phyloP scores from a whole-genome alignment of 2,888 invertebrate genomes.

The Netelia fuscicornis region DNA sequence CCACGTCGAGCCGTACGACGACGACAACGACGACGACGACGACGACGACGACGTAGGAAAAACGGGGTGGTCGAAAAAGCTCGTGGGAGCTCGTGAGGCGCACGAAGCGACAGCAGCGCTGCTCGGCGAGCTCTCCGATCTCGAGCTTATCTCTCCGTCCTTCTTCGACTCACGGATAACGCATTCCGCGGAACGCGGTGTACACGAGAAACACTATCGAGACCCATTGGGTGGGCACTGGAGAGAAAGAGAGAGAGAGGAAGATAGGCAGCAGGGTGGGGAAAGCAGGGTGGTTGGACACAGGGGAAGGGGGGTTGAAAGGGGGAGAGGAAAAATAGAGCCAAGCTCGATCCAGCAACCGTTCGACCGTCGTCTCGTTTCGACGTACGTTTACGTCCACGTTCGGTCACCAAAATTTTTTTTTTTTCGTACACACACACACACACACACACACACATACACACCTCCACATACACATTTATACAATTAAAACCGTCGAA shows the following conservation, averaged over 20 bases:
- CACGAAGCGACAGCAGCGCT: conserved; percentile 39
- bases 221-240: not conserved
- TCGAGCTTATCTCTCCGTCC: conserved; percentile 14
- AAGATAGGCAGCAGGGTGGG: not conserved
- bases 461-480: conserved; percentile 1
- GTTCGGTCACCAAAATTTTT: conserved; percentile 55
- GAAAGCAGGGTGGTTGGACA: not conserved
- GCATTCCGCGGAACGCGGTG: not conserved
- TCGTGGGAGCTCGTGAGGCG: conserved; percentile 13
- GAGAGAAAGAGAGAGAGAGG: no score
- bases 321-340: conserved; percentile 19
- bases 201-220: conserved; percentile 2
- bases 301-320: not conserved
- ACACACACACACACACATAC: not conserved
- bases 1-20: not conserved
- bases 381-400: conserved; percentile 77
- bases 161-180: conserved; percentile 12
- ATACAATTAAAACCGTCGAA: not conserved
- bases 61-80: conserved; percentile 26
- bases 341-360: conserved; percentile 64
- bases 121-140: conserved; percentile 32
- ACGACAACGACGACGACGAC: not conserved
- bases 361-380: conserved; percentile 78
- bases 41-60: not conserved
- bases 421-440: conserved; percentile 62